These are phyloP conservation scores for Elanus axillaris DNA, from an alignment of 2,113 vertebrate species.

Conservation along the genomic window DNA sequence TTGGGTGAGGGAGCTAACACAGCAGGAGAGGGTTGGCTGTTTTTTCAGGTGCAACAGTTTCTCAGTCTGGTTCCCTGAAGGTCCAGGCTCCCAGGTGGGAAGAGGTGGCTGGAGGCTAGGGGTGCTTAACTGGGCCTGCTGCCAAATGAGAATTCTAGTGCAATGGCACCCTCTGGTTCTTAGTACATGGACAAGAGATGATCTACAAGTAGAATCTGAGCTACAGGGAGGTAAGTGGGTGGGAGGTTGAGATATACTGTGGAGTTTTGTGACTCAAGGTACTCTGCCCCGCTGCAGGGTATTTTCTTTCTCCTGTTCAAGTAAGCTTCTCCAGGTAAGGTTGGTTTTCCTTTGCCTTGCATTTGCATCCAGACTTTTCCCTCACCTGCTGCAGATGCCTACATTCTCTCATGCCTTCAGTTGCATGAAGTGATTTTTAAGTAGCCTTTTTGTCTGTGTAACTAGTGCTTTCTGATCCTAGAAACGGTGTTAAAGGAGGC, in stretches of 20 bases:
- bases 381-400: background rate
- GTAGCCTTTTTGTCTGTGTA: background rate
- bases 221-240: background rate
- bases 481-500: background rate
- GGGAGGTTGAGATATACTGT: background rate
- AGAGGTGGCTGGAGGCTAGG: background rate
- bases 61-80: rapidly evolving
- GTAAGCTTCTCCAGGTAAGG: background rate
- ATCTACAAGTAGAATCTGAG: background rate
- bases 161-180: background rate
- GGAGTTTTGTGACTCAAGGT: background rate
- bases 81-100: background rate
- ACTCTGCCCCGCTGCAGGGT: background rate
- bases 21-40: background rate
- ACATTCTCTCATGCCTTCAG: background rate
- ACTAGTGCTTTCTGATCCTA: background rate
- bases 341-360: background rate
- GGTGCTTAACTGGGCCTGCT: background rate
- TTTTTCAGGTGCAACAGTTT: background rate
- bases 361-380: background rate
- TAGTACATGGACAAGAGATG: rapidly evolving
- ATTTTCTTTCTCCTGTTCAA: background rate
- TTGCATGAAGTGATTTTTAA: background rate
- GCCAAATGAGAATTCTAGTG: background rate
- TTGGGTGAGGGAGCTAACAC: background rate